Base-by-base conservation (phyloP, 2,888 invertebrate species). In the Dryobotodes eremita region DNA sequence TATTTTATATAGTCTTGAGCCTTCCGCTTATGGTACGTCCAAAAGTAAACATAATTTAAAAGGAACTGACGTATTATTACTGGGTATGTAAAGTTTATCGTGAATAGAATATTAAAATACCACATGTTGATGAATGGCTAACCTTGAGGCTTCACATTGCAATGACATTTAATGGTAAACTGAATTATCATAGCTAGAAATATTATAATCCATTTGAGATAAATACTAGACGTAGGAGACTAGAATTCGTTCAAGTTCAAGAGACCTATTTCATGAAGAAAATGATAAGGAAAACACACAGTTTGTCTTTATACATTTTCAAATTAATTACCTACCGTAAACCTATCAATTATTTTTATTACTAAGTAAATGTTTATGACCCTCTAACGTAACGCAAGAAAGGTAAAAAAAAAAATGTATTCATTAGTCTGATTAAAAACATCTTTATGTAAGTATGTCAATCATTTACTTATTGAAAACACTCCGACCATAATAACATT, bases 81-180 rank as follows among this genome's bases (percentile, higher is more conserved):
- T 83, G 70, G 31, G 68, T 79, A 83, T 84, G 77, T 75, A 71
- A 78, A 75, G 71, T 61, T 57, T 64, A 73, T 77, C 87, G 86
- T 89, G 85, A 83, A 85, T 85, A 78, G 87, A 84, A 87, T 89
- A 87, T 82, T 86, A 86, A 85, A 86, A 82, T 75, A 50, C 74
- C 72, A 80, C 84, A 82, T 80, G 79, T 75, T 86, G 76, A 88
- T 85, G 65, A 79, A 86, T 87, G 77, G 72, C 68, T 86, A 87
- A 84, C 91, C 91, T 91, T 91, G 88, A 82, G 20, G 71, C 79
- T 75, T 66, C 80, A 85, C 85, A 83, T 82, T 79, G 84, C 80
- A 87, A 75, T 87, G 84, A 87, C 84, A 88, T 86, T 84, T 77
- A 82, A 73, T 72, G 68, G 48, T 70, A 76, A 80, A 77, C 69